Percentiles rank a stretch among this genome's conserved stretches.
Conservation (phyloP, 1,140 invertebrate genomes). For the Uloborus diversus region DNA sequence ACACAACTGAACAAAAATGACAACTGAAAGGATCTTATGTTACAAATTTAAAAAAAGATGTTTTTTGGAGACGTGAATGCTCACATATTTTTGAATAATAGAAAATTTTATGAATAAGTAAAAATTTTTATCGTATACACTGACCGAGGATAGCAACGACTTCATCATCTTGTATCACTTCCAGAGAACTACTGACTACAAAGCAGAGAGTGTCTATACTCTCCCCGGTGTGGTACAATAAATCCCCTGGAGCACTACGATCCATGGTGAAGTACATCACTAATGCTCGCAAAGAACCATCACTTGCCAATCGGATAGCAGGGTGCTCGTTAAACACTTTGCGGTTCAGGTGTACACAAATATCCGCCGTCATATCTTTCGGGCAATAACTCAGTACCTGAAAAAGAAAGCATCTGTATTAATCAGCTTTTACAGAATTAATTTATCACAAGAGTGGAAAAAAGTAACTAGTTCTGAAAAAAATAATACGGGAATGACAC, state of each 20-base stretch:
- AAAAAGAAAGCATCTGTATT: too few relatives aligned
- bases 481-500: too few relatives aligned
- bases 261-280: constrained; percentile 99
- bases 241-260: constrained; percentile 93
- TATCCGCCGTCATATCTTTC: constrained; percentile 99
- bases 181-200: constrained; percentile 97
- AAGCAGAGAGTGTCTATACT: constrained; percentile 99
- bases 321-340: constrained; percentile 99
- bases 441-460: too few relatives aligned
- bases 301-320: constrained; percentile 95
- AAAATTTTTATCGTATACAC: not conserved
- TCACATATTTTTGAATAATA: not conserved
- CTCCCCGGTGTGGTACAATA: constrained; percentile 97
- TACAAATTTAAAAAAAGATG: too few relatives aligned
- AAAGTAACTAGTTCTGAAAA: too few relatives aligned
- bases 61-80: not conserved
- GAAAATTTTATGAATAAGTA: not conserved
- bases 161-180: constrained; percentile 99
- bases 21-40: too few relatives aligned
- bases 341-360: constrained; percentile 95
- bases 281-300: constrained; percentile 95
- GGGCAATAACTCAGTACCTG: constrained; percentile 96
- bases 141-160: constrained; percentile 92
- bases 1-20: too few relatives aligned
- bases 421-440: too few relatives aligned